Conservation (phyloP, 2,888 invertebrate genomes). For the Mechanitis messenoides region DNA sequence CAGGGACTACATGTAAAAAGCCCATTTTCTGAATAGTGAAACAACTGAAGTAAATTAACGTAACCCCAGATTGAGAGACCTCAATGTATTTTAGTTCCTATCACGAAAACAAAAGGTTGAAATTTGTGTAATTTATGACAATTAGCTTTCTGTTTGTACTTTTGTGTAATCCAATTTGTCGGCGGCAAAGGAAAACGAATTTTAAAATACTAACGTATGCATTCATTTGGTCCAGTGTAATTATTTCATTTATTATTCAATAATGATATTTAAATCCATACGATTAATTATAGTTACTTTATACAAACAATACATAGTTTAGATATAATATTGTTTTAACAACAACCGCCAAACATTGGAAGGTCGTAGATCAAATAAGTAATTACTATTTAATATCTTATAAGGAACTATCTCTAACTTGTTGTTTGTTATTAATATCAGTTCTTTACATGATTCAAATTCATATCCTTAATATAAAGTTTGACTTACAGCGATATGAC, state of each 20-base stretch:
- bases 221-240: slow-evolving; percentile 6
- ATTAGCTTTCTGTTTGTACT: slow-evolving; percentile 2
- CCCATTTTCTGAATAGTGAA: not conserved
- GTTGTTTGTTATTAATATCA: not conserved
- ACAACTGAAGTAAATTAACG: slow-evolving; percentile 2
- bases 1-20: not conserved
- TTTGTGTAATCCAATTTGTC: slow-evolving; percentile 12
- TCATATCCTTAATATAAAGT: too few species aligned
- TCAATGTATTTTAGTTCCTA: not conserved
- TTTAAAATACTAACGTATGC: slow-evolving; percentile 11
- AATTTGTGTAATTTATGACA: not conserved
- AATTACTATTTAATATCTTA: not conserved
- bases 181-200: slow-evolving; percentile 13
- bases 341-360: not conserved
- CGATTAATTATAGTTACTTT: not conserved
- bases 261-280: not conserved
- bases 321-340: not conserved
- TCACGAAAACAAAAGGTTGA: slow-evolving; percentile 4
- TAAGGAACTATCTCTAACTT: not conserved
- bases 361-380: not conserved
- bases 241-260: slow-evolving; percentile 13
- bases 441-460: not conserved
- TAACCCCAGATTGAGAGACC: not conserved
- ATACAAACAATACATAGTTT: not conserved
- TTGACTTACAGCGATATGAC: too few species aligned